Conservation (phyloP, 1,140 invertebrate species). For the Calephelis nemesis region DNA sequence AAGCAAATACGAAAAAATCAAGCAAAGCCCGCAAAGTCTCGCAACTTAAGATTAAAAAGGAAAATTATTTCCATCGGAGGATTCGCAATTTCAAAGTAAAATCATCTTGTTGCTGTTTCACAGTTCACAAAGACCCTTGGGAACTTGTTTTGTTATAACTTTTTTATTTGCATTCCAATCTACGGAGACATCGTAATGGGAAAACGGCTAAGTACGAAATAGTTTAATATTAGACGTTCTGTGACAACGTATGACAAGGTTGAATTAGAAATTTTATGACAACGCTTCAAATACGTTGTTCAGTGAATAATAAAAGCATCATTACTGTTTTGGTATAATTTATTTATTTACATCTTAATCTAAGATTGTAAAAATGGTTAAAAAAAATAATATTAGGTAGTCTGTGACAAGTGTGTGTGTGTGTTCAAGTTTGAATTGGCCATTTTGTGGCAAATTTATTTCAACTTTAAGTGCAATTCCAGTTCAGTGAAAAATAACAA, state of each 20-base stretch:
- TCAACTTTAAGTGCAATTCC: no score
- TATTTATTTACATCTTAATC: no score
- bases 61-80: constrained; percentile 17
- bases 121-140: constrained; percentile 15
- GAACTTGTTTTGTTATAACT: constrained; percentile 16
- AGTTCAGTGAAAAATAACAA: no score
- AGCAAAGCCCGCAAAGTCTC: constrained; percentile 7
- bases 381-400: no score
- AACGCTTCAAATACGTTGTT: not conserved
- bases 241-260: not conserved
- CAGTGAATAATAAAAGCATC: no score
- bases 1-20: constrained; percentile 12
- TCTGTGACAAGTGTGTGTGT: no score
- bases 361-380: no score
- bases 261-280: not conserved
- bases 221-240: not conserved
- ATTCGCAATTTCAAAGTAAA: constrained; percentile 19
- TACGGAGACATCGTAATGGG: constrained; percentile 7
- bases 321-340: no score
- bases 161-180: constrained; percentile 17
- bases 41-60: constrained; percentile 19
- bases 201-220: constrained; percentile 11
- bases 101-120: constrained; percentile 18
- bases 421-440: no score
- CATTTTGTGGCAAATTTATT: no score